Percentiles rank a stretch among this genome's conserved stretches.
phyloP scores from a whole-genome alignment of 2,113 vertebrate genomes.

The Aplodontia rufa region DNA sequence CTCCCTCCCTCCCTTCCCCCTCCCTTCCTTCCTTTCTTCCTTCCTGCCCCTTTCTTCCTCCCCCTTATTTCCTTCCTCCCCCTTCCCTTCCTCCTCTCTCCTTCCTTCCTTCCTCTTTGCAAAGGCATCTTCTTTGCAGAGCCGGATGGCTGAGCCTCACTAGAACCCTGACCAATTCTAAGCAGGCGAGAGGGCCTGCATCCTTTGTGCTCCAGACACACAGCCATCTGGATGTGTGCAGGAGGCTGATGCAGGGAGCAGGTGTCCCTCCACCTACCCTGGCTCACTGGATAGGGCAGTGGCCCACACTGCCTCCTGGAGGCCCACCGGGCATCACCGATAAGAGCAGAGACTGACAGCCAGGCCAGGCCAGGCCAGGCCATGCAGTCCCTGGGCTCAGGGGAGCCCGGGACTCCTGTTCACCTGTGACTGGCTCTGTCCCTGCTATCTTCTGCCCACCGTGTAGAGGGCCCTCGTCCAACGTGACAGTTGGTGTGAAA shows the following conservation, averaged over 20 bases:
- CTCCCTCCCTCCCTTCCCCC: no score
- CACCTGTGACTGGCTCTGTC: neutral
- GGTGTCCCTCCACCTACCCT: neutral
- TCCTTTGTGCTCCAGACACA: no score
- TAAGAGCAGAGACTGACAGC: neutral
- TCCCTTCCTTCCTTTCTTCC: no score
- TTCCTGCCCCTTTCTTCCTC: neutral
- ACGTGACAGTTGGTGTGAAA: accelerated
- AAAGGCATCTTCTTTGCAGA: neutral
- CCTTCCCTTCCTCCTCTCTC: no score
- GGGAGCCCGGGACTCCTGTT: no score
- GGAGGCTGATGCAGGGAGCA: accelerated
- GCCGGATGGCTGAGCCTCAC: neutral
- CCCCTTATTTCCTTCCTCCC: slow-evolving; percentile 31
- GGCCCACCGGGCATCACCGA: neutral
- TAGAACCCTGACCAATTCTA: neutral
- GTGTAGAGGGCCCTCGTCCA: neutral
- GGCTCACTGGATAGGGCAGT: neutral
- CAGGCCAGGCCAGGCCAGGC: no score
- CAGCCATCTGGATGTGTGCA: accelerated
- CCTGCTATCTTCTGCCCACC: neutral
- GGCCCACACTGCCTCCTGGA: neutral
- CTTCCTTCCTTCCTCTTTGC: neutral
- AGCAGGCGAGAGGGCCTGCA: accelerated
- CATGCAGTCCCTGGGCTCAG: neutral